These are phyloP conservation scores for Chitala chitala DNA, from an alignment of 2,113 vertebrate genomes.

Conservation along the genomic window DNA sequence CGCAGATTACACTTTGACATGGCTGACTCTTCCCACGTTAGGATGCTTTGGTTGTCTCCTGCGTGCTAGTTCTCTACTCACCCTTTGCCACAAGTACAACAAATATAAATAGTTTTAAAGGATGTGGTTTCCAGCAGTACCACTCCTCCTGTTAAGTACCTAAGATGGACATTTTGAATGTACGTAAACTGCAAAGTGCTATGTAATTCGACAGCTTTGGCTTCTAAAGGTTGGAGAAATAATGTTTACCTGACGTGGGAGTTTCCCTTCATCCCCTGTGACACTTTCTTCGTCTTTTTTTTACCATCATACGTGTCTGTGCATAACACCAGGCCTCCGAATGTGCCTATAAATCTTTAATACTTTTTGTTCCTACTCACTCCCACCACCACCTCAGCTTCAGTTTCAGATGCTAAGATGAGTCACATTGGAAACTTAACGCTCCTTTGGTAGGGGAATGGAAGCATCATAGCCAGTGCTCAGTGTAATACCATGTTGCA, in stretches of 20 bases:
- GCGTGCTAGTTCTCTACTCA: background rate
- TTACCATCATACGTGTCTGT: background rate
- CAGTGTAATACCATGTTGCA: background rate
- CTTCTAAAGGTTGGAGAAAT: too few species aligned
- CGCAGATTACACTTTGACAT: too few species aligned
- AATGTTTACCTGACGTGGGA: too few species aligned
- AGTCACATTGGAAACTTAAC: constrained; percentile 13
- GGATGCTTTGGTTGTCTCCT: background rate
- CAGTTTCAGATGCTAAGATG: constrained; percentile 1
- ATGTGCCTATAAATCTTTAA: constrained; percentile 2
- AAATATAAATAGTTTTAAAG: constrained; percentile 10
- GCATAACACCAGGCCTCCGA: background rate
- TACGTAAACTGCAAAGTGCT: too few species aligned
- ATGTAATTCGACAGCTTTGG: too few species aligned
- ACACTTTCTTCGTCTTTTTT: background rate
- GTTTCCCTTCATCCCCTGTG: background rate
- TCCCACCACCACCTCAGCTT: background rate
- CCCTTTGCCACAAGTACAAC: background rate
- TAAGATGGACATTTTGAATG: background rate
- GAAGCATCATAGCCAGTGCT: background rate
- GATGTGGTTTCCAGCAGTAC: constrained; percentile 10
- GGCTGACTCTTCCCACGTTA: background rate
- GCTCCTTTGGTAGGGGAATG: background rate
- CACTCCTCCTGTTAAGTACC: background rate
- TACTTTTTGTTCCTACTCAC: background rate